Percentiles rank a stretch among this genome's conserved stretches.
Evolutionary conservation across 2,888 invertebrate species (phyloP).

Genomic region (Rapana venosa): DNA sequence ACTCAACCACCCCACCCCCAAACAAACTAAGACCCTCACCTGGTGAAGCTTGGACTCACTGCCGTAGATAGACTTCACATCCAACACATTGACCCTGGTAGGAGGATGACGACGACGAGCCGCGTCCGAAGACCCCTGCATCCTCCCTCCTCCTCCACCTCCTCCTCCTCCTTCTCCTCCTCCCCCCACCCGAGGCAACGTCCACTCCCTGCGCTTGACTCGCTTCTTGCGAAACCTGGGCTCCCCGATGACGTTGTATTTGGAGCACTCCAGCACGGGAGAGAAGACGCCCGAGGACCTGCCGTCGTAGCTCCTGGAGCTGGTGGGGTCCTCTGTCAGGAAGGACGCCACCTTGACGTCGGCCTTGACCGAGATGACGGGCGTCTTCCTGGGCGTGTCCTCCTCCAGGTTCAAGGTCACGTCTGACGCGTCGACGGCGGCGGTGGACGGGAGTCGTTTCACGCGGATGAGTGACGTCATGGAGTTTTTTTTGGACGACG

Average conservation of each 20-base stretch:
- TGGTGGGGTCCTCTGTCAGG: slow-evolving; percentile 3
- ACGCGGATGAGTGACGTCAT: slow-evolving; percentile 28
- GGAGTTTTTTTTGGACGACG: not conserved
- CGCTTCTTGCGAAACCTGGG: slow-evolving; percentile 31
- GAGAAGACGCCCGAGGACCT: not conserved
- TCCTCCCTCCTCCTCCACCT: not conserved
- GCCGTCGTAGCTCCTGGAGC: not conserved
- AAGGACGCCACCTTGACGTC: not conserved
- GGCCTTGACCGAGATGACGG: not conserved
- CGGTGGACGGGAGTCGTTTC: not conserved
- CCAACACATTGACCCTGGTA: not conserved
- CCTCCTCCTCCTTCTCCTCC: not conserved
- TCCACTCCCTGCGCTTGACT: not conserved
- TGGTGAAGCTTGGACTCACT: not conserved
- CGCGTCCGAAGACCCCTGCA: not conserved
- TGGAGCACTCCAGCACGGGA: slow-evolving; percentile 26
- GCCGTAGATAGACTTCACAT: slow-evolving; percentile 35
- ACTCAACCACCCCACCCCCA: not conserved
- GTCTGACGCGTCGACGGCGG: not conserved
- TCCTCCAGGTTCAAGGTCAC: not conserved
- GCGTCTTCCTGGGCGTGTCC: not conserved
- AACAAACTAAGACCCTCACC: not conserved
- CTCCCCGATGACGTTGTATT: slow-evolving; percentile 34
- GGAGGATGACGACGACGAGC: not conserved
- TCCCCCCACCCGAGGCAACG: not conserved